phyloP scores from a whole-genome alignment of 2,797 vertebrate genomes.

The Gambelia wislizenii region DNA sequence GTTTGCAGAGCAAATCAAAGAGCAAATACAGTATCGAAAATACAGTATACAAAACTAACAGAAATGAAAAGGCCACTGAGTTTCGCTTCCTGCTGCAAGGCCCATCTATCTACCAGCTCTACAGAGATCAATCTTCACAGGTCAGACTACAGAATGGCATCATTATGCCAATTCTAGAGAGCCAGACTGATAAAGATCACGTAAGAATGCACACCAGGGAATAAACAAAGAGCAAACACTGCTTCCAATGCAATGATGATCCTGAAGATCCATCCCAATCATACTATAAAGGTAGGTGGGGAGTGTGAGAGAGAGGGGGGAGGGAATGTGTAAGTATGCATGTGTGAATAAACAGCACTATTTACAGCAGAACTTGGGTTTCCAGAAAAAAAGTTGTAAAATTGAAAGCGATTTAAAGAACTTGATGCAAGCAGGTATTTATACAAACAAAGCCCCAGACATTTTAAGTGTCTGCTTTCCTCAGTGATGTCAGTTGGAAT shows the following conservation, averaged over 20 bases:
- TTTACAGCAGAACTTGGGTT: too few species aligned
- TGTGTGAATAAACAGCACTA: too few species aligned
- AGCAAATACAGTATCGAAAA: neutral
- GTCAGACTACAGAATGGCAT: neutral
- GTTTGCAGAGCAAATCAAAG: neutral
- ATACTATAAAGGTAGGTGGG: neutral
- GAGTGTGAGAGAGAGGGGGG: too few species aligned
- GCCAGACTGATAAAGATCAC: neutral
- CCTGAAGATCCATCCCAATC: neutral
- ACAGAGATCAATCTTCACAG: neutral
- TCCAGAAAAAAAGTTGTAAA: too few species aligned
- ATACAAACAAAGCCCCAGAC: too few species aligned
- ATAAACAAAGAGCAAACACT: neutral
- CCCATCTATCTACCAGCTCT: neutral
- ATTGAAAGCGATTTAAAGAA: too few species aligned
- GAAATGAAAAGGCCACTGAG: neutral
- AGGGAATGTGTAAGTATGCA: too few species aligned
- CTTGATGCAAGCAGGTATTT: too few species aligned
- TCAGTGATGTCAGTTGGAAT: too few species aligned
- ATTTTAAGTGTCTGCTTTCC: too few species aligned
- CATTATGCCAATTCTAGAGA: neutral
- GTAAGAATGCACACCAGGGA: neutral
- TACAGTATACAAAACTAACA: neutral
- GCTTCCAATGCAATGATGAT: neutral
- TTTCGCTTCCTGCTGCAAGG: neutral